Conservation (phyloP, 2,888 invertebrate species). For the Callinectes sapidus region DNA sequence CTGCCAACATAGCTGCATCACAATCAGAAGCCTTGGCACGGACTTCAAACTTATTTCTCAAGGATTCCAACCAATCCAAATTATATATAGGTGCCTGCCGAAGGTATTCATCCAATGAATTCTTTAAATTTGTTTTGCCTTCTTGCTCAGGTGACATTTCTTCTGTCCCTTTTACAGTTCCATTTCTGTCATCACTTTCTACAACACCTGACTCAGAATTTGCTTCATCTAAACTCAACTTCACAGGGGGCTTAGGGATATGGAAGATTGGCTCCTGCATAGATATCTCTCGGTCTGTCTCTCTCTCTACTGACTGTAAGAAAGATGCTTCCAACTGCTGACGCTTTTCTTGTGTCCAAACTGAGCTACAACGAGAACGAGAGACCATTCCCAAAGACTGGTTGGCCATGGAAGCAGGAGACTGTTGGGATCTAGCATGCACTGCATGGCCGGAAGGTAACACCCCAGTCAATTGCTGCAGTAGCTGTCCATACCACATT, state of each 20-base stretch:
- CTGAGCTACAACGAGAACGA: slow-evolving; percentile 45
- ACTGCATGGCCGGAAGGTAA: slow-evolving; percentile 38
- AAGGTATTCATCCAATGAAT: slow-evolving; percentile 39
- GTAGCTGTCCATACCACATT: slow-evolving; percentile 53
- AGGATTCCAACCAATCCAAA: slow-evolving; percentile 49
- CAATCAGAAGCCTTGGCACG: slow-evolving; percentile 43
- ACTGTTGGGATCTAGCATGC: background rate
- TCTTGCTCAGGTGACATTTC: background rate
- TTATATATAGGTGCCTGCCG: slow-evolving; percentile 36
- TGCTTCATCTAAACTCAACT: background rate
- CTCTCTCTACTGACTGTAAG: background rate
- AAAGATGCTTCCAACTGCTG: slow-evolving; percentile 49
- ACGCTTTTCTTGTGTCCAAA: slow-evolving; percentile 55
- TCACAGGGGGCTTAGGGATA: slow-evolving; percentile 46
- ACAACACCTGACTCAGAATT: background rate
- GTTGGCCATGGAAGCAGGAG: slow-evolving; percentile 27
- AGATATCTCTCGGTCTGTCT: background rate
- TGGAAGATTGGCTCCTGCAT: slow-evolving; percentile 42
- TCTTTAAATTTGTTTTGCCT: slow-evolving; percentile 18
- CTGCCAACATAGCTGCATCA: slow-evolving; percentile 46
- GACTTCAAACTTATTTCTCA: slow-evolving; percentile 44
- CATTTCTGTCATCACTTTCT: background rate
- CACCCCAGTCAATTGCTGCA: slow-evolving; percentile 46
- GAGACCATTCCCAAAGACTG: slow-evolving; percentile 51
- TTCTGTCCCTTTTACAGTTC: background rate